Percentiles rank a stretch among this genome's conserved stretches.
phyloP scores from a whole-genome alignment of 2,113 vertebrate genomes.

The Eudyptes chrysolophus region DNA sequence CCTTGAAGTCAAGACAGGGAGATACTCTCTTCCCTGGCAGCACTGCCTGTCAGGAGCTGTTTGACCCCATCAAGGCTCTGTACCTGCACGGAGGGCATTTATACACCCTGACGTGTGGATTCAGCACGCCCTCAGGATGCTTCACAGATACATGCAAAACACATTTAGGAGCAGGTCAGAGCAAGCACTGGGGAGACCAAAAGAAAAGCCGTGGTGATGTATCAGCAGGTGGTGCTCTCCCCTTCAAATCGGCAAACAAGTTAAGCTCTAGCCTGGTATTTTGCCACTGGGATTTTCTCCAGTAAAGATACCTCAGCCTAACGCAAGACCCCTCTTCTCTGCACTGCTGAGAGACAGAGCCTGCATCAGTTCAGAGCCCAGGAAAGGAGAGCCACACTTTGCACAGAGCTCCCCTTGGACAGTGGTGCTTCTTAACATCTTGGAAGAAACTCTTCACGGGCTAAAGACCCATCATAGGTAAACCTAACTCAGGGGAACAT shows the following conservation, averaged over 20 bases:
- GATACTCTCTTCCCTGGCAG: not conserved
- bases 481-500: not conserved
- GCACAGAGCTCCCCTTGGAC: not conserved
- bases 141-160: not conserved
- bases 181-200: not conserved
- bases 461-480: not conserved
- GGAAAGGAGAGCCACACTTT: not conserved
- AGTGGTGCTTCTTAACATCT: not conserved
- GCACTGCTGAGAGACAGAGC: not conserved
- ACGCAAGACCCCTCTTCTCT: not conserved
- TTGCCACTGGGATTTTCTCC: not conserved
- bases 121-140: not conserved
- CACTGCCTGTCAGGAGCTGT: not conserved
- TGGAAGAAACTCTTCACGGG: not conserved
- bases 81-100: accelerated
- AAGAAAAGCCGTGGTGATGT: not conserved
- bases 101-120: accelerated
- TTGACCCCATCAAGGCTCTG: not conserved
- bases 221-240: conserved; percentile 55
- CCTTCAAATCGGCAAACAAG: not conserved
- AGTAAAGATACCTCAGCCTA: not conserved
- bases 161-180: not conserved
- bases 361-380: not conserved
- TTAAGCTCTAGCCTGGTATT: not conserved
- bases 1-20: not conserved